Base-by-base conservation (phyloP, 2,888 invertebrate species). In the Cheilosia scutellata region DNA sequence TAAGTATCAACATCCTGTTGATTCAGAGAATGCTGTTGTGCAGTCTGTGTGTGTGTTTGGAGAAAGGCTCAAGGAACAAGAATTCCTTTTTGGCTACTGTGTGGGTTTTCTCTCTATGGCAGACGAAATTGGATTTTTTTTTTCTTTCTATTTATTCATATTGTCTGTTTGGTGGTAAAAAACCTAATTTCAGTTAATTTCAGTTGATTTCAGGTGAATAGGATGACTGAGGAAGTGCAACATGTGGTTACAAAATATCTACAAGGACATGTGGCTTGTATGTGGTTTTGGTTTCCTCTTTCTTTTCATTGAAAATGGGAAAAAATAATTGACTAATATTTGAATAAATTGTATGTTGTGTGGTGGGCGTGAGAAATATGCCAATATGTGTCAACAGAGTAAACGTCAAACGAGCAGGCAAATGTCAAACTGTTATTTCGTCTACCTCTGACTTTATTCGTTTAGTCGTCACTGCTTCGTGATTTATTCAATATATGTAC, bases 1-100 rank as follows among this genome's bases (percentile, higher is more conserved):
- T 83, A 82, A 87, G 87, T 84, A 88, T 83, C 86, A 75, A 82
- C 88, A 88, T 89, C 89, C 89, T 88, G 89, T 88, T 89, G 89
- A 89, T 89, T 88, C 88, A 88, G 25, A 13, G 11, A 7, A 4
- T 57, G 27, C 71, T 25, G 13, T 4, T 4, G 7, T 29, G 25
- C 9, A 53, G 16, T 33, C n/a, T 25, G 20, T 31, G 25, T 77
- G 25, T 77, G 40, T 13, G 33, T 60, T n/a, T 5, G 16, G 16
- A 0, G 6, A 44, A 13, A 16, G 37, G 11, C 33, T n/a, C 13
- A 42, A 40, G 13, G 60, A 13, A 37, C 20, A 16, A 20, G 25
- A n/a, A 62, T 55, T 57, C 27, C 7, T 58, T 53, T 20, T 47
- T 72, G 55, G 72, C 78, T 82, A 29, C 65, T 70, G 77, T 60